Conservation (phyloP, 30 jellyfish, hydroid and myxozoan genomes). For the Hydractinia echinata region DNA sequence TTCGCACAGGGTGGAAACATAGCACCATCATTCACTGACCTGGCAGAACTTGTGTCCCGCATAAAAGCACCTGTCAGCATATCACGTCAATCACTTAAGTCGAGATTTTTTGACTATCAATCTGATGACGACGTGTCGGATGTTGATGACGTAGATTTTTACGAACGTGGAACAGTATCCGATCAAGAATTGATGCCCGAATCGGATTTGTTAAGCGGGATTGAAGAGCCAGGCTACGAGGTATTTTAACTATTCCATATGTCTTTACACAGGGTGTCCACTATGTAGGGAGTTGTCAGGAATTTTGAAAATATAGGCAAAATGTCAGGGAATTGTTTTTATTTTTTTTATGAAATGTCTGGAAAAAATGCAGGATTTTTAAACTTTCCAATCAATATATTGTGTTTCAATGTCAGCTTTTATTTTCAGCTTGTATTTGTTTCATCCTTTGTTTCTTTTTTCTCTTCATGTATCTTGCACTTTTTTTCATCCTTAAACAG, state of each 20-base stretch:
- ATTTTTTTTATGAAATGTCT: too few species aligned
- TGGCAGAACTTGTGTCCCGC: constrained; percentile 87
- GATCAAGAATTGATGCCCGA: constrained; percentile 68
- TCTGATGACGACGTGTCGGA: constrained; percentile 37
- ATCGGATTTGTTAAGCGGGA: constrained; percentile 49
- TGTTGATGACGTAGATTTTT: constrained; percentile 13
- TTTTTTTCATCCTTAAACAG: too few species aligned
- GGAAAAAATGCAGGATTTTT: too few species aligned
- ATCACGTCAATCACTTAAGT: constrained; percentile 32
- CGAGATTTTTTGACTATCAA: constrained; percentile 9
- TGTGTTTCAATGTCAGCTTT: too few species aligned
- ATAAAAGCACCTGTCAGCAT: constrained; percentile 62
- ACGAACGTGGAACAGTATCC: constrained; percentile 34
- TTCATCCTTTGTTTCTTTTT: too few species aligned
- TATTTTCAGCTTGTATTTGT: too few species aligned
- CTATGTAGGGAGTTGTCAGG: too few species aligned
- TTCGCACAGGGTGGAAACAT: constrained; percentile 54
- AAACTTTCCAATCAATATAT: too few species aligned
- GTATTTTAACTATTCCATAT: constrained; percentile 12
- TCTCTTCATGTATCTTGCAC: too few species aligned
- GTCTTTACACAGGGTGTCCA: background rate
- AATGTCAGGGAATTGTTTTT: too few species aligned
- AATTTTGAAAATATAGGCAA: too few species aligned
- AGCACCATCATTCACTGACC: constrained; percentile 89
- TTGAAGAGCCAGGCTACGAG: constrained; percentile 92